A percentile compares a stretch with the other conserved stretches of the same genome.
These are phyloP conservation scores for Dermatemys mawii DNA, from an alignment of 2,113 vertebrate genomes.

Conservation along the genomic window DNA sequence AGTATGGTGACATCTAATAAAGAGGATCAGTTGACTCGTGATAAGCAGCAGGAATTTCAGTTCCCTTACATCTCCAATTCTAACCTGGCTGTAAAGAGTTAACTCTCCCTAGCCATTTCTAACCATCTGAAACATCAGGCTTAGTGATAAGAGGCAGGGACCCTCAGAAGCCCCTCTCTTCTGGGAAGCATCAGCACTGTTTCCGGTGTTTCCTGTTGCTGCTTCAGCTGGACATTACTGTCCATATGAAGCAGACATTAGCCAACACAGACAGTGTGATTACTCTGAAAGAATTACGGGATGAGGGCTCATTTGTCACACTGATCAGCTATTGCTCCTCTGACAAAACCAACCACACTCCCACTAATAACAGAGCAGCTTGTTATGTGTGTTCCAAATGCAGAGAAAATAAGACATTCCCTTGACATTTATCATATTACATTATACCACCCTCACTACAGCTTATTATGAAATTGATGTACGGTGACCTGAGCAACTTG, in stretches of 20 bases:
- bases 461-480: not conserved
- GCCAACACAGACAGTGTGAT: not conserved
- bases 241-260: accelerated
- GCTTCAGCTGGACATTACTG: accelerated
- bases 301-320: not conserved
- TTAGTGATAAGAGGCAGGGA: not conserved
- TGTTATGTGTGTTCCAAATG: not conserved
- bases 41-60: not conserved
- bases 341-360: not conserved
- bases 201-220: no score
- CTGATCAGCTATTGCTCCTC: not conserved
- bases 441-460: not conserved
- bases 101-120: not conserved
- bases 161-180: not conserved
- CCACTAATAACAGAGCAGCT: not conserved
- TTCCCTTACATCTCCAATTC: not conserved
- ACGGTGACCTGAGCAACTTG: not conserved
- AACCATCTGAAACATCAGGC: not conserved
- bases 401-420: not conserved
- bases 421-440: not conserved
- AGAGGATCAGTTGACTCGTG: not conserved
- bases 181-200: not conserved
- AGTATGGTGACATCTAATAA: no score
- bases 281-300: not conserved
- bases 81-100: not conserved